Base-by-base conservation (phyloP, 2,113 vertebrate genomes). In the Caretta caretta region DNA sequence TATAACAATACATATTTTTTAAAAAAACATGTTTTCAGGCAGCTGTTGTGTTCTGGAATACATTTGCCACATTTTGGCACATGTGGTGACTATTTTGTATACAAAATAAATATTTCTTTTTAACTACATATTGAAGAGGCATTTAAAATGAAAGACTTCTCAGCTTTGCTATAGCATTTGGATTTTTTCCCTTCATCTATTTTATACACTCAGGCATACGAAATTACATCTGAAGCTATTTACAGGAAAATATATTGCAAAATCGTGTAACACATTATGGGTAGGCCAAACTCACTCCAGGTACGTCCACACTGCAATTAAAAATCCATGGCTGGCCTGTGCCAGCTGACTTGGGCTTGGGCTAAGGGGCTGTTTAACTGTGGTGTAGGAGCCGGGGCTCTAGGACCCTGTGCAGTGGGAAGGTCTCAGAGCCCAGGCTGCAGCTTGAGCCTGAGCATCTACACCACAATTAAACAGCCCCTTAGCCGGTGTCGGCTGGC, bases 1-100 rank as follows among this genome's bases (percentile, higher is more conserved):
- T 97, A 96, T 83, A 96, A 69, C 10, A 76, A 78, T 29, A 46
- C 1, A 7, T 65, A 89, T 51, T 90, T 87, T 87, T 89, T 11
- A n/a, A 89, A 91, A 91, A 86, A 96, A 82, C 90, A 83, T n/a
- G 56, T 82, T 49, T 57, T 57, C 69, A 83, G 57, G 16, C 10
- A 50, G 81, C 20, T 85, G 56, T 29, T 82, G 85, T 79, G 81
- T 65, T 80, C 90, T 20, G 8, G 35, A 88, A 86, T 50, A 90
- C 54, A 22, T 54, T 6, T 6, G 31, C 65, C 69, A 29, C 46
- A 53, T 46, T 53, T 85, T 5, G 22, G 42, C 75, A 93, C 38
- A 82, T 84, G 90, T 82, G 79, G 69, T 65, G 75, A 51, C 25
- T 51, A 29, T 42, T 3, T 2, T 6, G 56, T 27, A 42, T 17